phyloP scores from a whole-genome alignment of 2,888 invertebrate species.

The Autographa pulchrina region DNA sequence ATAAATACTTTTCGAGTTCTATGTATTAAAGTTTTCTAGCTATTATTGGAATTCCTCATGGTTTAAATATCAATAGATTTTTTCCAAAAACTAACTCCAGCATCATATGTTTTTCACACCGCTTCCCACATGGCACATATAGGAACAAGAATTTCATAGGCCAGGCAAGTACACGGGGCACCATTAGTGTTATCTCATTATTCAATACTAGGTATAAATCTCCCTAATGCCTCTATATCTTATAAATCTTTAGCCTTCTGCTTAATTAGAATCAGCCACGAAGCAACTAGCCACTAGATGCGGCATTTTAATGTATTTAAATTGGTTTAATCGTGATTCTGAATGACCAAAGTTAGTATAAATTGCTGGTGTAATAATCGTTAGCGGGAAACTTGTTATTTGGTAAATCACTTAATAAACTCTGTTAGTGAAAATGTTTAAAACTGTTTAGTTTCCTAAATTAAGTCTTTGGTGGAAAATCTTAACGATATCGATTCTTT shows the following conservation, averaged over 20 bases:
- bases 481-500: no score
- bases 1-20: no score
- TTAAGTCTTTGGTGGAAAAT: no score
- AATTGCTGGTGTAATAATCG: conserved; percentile 28
- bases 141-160: conserved; percentile 32
- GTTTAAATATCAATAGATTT: no score
- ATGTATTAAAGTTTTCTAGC: no score
- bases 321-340: conserved; percentile 34
- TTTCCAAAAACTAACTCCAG: background rate
- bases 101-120: conserved; percentile 12
- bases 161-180: conserved; percentile 58
- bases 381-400: conserved; percentile 24
- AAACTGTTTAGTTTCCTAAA: background rate
- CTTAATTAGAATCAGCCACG: conserved; percentile 84
- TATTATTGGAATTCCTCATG: no score
- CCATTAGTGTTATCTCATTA: conserved; percentile 86
- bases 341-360: conserved; percentile 13
- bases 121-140: conserved; percentile 8
- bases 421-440: background rate
- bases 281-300: conserved; percentile 52
- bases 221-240: conserved; percentile 86
- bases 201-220: conserved; percentile 85
- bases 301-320: conserved; percentile 51
- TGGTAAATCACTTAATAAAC: background rate
- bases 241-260: conserved; percentile 83